Evolutionary conservation across 2,797 vertebrate species (phyloP).

Genomic region (Phataginus tricuspis): DNA sequence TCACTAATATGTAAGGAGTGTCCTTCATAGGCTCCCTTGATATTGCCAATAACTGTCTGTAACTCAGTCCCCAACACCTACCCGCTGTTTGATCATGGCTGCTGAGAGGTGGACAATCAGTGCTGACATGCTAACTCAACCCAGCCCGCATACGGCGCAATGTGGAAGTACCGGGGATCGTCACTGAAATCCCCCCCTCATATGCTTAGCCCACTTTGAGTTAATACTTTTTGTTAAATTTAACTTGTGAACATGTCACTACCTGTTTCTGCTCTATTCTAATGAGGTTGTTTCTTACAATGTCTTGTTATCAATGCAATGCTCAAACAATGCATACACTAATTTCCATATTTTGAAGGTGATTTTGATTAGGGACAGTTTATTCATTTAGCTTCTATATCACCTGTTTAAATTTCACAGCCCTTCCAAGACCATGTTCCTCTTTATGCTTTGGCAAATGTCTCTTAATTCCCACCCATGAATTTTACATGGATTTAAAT

Average conservation of each 20-base stretch:
- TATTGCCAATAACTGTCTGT: rapidly evolving
- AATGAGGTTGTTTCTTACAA: background rate
- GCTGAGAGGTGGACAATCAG: rapidly evolving
- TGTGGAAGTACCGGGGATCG: no score
- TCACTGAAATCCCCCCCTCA: background rate
- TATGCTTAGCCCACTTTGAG: background rate
- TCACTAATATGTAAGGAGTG: rapidly evolving
- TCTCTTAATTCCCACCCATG: background rate
- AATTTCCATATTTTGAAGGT: background rate
- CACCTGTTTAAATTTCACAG: background rate
- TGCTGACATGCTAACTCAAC: background rate
- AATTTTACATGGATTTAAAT: background rate
- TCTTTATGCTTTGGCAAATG: background rate
- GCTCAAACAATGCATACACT: background rate
- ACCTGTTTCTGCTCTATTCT: no score
- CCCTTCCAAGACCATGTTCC: background rate
- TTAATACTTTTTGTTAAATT: background rate
- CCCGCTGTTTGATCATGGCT: rapidly evolving
- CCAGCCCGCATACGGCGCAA: no score
- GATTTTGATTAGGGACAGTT: background rate
- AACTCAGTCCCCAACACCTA: rapidly evolving
- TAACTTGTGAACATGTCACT: no score
- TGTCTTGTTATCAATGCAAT: background rate
- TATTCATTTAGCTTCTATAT: background rate
- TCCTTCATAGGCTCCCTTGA: rapidly evolving